Evolutionary conservation across 2,113 vertebrate genomes (phyloP).

Genomic region (Poeciliopsis occidentalis): DNA sequence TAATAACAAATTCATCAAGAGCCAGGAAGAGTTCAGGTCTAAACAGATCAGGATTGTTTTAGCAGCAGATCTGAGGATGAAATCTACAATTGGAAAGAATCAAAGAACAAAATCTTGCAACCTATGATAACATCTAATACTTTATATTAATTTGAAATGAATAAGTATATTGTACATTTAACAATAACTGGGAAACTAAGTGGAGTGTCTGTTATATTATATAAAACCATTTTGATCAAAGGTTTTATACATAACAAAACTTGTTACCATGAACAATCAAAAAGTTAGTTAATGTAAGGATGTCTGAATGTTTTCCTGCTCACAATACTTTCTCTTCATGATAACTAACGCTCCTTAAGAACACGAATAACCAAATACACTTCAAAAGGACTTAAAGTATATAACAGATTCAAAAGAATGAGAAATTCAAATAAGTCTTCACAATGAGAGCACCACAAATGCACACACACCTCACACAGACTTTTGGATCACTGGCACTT

Average conservation of each 20-base stretch:
- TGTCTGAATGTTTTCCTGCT: conserved; percentile 3
- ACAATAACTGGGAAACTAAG: neutral
- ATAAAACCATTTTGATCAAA: neutral
- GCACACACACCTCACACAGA: neutral
- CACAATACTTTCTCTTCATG: neutral
- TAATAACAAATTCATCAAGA: neutral
- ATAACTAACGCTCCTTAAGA: neutral
- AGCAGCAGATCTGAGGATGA: neutral
- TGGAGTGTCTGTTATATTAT: neutral
- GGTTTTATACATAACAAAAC: conserved; percentile 11
- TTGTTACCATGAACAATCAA: neutral
- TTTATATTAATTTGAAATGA: neutral
- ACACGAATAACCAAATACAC: neutral
- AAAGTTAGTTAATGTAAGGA: conserved; percentile 8
- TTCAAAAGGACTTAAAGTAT: neutral
- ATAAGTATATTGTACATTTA: neutral
- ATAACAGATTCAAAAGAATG: neutral
- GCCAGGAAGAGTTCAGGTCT: neutral
- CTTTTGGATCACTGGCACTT: conserved; percentile 59
- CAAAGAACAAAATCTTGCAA: neutral
- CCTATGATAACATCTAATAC: neutral
- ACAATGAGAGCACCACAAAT: conserved; percentile 8
- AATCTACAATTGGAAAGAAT: neutral
- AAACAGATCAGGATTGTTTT: neutral
- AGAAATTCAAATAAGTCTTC: neutral